phyloP scores from a whole-genome alignment of 35 echinoderm and acorn worm species.

The Ophioderma brevispina region DNA sequence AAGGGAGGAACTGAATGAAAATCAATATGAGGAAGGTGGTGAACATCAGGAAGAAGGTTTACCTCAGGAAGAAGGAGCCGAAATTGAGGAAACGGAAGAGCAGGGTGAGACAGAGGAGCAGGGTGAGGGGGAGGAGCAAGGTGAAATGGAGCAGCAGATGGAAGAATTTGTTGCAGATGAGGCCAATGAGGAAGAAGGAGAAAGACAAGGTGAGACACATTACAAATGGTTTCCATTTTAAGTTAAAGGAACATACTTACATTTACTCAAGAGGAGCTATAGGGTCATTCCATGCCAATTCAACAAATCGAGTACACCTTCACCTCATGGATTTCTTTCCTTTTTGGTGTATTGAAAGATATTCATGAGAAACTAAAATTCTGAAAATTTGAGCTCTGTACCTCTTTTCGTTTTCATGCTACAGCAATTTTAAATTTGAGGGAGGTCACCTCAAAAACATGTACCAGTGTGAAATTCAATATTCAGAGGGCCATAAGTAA shows the following conservation, averaged over 20 bases:
- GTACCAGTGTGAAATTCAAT: too few relatives aligned
- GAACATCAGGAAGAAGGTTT: slow-evolving; percentile 25
- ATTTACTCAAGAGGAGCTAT: background rate
- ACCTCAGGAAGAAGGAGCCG: background rate
- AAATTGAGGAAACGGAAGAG: slow-evolving; percentile 18
- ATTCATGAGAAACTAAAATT: too few relatives aligned
- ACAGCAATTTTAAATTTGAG: too few relatives aligned
- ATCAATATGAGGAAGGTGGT: slow-evolving; percentile 12
- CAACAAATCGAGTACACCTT: too few relatives aligned
- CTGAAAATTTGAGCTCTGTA: too few relatives aligned
- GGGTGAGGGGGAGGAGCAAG: slow-evolving; percentile 1
- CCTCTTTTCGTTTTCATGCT: too few relatives aligned
- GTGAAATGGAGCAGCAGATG: slow-evolving; percentile 20
- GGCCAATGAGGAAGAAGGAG: slow-evolving; percentile 9
- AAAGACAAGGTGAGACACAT: background rate
- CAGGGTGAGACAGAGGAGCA: slow-evolving; percentile 26
- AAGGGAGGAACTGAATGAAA: slow-evolving; percentile 19
- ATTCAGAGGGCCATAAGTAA: too few relatives aligned
- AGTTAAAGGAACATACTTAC: slow-evolving; percentile 13
- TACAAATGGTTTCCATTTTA: background rate
- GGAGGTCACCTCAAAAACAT: too few relatives aligned
- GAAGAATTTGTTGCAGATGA: slow-evolving; percentile 10
- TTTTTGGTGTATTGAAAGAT: too few relatives aligned
- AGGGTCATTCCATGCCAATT: too few relatives aligned
- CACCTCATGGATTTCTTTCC: too few relatives aligned